phyloP scores from a whole-genome alignment of 2,797 vertebrate species.

The Myripristis murdjan region DNA sequence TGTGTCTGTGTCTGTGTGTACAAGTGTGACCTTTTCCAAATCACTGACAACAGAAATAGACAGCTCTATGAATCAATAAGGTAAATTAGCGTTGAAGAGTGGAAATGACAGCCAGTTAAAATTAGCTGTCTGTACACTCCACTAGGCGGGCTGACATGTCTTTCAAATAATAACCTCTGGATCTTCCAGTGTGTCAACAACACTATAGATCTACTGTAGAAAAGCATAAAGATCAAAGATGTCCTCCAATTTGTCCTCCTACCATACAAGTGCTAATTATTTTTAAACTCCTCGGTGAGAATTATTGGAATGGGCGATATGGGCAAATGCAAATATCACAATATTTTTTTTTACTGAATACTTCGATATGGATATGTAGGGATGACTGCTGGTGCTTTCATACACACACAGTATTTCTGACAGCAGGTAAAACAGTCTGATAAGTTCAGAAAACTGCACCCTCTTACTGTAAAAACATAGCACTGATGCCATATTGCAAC shows the following conservation, averaged over 20 bases:
- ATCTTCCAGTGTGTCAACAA: slow-evolving; percentile 41
- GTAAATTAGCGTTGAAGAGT: slow-evolving; percentile 82
- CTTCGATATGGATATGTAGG: too few species aligned
- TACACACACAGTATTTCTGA: too few species aligned
- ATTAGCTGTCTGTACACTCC: slow-evolving; percentile 66
- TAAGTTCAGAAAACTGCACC: too few species aligned
- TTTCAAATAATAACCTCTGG: slow-evolving; percentile 64
- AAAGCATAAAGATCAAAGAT: slow-evolving; percentile 21
- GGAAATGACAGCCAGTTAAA: slow-evolving; percentile 82
- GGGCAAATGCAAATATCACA: too few species aligned
- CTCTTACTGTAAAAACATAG: too few species aligned
- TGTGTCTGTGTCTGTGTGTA: slow-evolving; percentile 26
- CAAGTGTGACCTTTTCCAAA: slow-evolving; percentile 84
- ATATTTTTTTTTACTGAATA: too few species aligned
- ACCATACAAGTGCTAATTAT: neutral
- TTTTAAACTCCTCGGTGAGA: neutral
- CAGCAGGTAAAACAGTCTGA: too few species aligned
- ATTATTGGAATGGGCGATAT: too few species aligned
- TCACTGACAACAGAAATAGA: slow-evolving; percentile 82
- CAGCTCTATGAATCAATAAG: slow-evolving; percentile 83
- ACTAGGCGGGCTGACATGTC: slow-evolving; percentile 45
- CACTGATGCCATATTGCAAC: too few species aligned
- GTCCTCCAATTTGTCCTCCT: slow-evolving; percentile 12
- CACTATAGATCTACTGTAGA: slow-evolving; percentile 29
- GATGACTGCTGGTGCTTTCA: too few species aligned